These are phyloP conservation scores for Eulemur albifrons DNA, from an alignment of 2,797 vertebrate species.

Conservation along the genomic window DNA sequence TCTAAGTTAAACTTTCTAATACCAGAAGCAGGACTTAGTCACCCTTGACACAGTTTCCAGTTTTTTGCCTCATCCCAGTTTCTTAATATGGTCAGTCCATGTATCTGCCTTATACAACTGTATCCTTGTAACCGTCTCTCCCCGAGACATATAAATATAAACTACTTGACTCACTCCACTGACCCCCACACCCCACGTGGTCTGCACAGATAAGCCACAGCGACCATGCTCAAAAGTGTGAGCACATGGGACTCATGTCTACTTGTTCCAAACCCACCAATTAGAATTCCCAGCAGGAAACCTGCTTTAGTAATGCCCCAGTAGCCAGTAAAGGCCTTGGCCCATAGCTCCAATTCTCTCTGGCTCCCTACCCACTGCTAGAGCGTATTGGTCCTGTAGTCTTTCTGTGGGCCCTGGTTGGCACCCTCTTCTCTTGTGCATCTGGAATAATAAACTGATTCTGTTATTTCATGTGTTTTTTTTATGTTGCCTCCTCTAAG, in stretches of 20 bases:
- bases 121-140: too few species aligned
- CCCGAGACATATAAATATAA: neutral
- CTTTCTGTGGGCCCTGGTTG: neutral
- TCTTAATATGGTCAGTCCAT: neutral
- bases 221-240: neutral
- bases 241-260: neutral
- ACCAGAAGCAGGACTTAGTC: neutral
- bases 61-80: neutral
- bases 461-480: neutral
- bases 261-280: neutral
- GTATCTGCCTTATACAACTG: neutral
- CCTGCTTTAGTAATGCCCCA: neutral
- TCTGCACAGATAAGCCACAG: neutral
- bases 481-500: neutral
- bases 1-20: neutral
- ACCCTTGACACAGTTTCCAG: neutral
- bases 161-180: too few species aligned
- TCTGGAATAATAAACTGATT: neutral
- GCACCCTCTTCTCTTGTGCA: neutral
- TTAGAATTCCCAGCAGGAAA: neutral
- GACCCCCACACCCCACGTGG: neutral
- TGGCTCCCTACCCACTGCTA: neutral
- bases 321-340: accelerated
- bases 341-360: neutral
- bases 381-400: neutral